Evolutionary conservation across 2,888 invertebrate genomes (phyloP), one percentile per base, ranked within the genome.

Genomic region (Entomobrya proxima): DNA sequence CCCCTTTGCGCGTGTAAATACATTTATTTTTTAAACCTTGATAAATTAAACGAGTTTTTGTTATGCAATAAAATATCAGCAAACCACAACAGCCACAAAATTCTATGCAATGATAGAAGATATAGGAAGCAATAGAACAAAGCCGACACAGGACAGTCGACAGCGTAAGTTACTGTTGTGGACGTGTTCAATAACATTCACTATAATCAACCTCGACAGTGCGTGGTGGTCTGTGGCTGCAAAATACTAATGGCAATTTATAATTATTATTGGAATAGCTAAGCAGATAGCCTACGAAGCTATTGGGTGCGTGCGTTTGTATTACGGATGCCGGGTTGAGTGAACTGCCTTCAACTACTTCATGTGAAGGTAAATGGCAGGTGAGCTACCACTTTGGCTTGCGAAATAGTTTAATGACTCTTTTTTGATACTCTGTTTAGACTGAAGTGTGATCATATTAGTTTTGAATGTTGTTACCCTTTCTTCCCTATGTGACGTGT

Each of bases 301-400:
- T 37, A 67, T 18, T 7, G 11, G 1, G 58, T 5, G 58, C n/a
- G 1, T 32, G 50, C 7, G 30, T 44, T 13, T 9, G 13, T 72
- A 21, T 9, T 72, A 13, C 47, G 50, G 47, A 72, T 69, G 78
- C 58, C 77, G 84, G 84, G 84, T 84, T 84, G 84, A 84, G 44
- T 84, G 77, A 84, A 84, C 84, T 84, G 84, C 84, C 84, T 84
- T 84, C 84, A 84, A 84, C 84, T 84, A 84, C 84, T 84, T 84
- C 77, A 78, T 44, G 78, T 84, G 84, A 84, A 84, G 84, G 84
- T 84, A 84, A 84, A 84, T 84, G 84, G 84, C 84, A 84, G 84
- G 84, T 84, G 84, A 84, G 84, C 77, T 72, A 84, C 27, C 32
- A 64, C 35, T 58, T 35, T 13, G n/a, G 77, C 40, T 84, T 84